Evolutionary conservation across 2,113 vertebrate genomes (phyloP), one percentile per base, ranked within the genome.

Genomic region (Abramis brama): DNA sequence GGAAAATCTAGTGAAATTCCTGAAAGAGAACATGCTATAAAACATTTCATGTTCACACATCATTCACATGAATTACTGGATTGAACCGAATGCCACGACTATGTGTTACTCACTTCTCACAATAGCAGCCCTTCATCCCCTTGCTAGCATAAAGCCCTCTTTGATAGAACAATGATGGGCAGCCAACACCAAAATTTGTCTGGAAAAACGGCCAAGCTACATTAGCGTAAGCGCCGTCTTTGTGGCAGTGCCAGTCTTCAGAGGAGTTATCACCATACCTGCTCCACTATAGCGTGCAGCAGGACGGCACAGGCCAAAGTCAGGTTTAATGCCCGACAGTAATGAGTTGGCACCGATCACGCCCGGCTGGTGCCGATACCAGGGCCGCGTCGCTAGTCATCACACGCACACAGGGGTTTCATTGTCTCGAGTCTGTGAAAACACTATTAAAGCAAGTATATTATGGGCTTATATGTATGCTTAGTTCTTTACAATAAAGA

Each of bases 261-360:
- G 66, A 59, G 83, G 89, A 89, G 79, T 87, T 88, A 90, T 89
- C 92, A 47, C n/a, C 55, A n/a, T 50, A 88, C 82, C 85, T 86
- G 88, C 66, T 86, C 90, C 82, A 66, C 70, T 81, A 75, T 17
- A 73, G 43, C 52, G 30, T 57, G 36, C 70, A 81, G 47, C 25
- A 68, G 21, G 75, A 62, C 68, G 52, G 30, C 33, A 52, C 25
- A 27, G 36, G 89, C 87, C 91, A 90, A 90, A 84, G 80, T 83
- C 62, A 15, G 43, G 45, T 91, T 91, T 91, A 92, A 92, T 89
- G 91, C 88, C 85, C 76, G 71, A 66, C 89, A 0, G 5, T 92
- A 91, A 92, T 87, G 88, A 91, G 91, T 92, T 95, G 93, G 93
- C 93, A 91, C 33, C 82, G 68, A 71, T 85, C 33, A 74, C 13